These are phyloP conservation scores for Pristionchus pacificus DNA, from an alignment of 1,140 invertebrate genomes.

Conservation along the genomic window DNA sequence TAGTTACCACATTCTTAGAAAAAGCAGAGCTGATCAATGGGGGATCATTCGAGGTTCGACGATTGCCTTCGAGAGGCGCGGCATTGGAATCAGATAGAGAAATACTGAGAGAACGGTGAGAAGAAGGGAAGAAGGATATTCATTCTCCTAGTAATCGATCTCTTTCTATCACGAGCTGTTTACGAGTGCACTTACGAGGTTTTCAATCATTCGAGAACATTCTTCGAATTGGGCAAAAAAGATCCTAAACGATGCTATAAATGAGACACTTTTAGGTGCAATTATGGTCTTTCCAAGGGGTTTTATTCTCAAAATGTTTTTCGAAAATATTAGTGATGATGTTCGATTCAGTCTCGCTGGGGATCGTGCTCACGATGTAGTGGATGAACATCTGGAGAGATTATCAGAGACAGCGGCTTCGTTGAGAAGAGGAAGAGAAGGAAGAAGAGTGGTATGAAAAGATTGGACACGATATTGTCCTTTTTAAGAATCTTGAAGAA, in stretches of 20 bases:
- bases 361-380: neutral
- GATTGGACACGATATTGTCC: conserved; percentile 6
- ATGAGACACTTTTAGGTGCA: conserved; percentile 6
- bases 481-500: conserved; percentile 4
- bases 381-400: neutral
- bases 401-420: neutral
- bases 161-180: neutral
- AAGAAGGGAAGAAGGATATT: neutral
- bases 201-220: neutral
- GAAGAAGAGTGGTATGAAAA: neutral
- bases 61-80: neutral
- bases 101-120: conserved; percentile 21
- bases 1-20: neutral
- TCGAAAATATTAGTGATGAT: too few relatives aligned
- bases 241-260: neutral
- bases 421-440: neutral
- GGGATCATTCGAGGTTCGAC: neutral
- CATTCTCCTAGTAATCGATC: neutral
- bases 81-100: conserved; percentile 14
- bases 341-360: too few relatives aligned
- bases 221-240: neutral
- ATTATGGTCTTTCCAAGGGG: neutral
- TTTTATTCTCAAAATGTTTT: neutral
- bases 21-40: conserved; percentile 21
- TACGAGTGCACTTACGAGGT: conserved; percentile 8